Base-by-base conservation (phyloP, 2,888 invertebrate species). In the Drosophila macrospina region DNA sequence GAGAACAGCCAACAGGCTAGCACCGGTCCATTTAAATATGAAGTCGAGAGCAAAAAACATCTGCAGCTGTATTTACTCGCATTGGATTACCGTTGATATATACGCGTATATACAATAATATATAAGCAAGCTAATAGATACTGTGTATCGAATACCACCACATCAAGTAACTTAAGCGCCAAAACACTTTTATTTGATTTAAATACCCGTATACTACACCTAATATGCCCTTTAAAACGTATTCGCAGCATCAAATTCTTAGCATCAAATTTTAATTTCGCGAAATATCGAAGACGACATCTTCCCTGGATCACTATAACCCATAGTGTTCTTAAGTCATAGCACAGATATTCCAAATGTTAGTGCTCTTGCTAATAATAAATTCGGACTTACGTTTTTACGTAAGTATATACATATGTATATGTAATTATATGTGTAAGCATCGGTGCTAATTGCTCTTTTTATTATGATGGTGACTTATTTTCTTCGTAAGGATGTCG, bases 1-100 rank as follows among this genome's bases (percentile, higher is more conserved):
- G 74, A 81, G 81, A 74, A 76, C 76, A 76, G 79, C 79, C 63
- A 78, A 74, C 70, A 61, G 74, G 56, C 77, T 45, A 66, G 50
- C 69, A 74, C 68, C 79, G 81, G 77, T 79, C 84, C 81, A 82
- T 83, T 74, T 83, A 79, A 83, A 84, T 84, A 78, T 80, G 73
- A 78, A 74, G 84, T 66, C 56, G 61, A 74, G 67, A 80, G 67
- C 11, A 45, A 70, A 81, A 82, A 71, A 71, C 66, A 83, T 85
- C 75, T 79, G 83, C 84, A 84, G 86, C 84, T 84, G 83, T 84
- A 69, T 81, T 79, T 86, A 78, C 67, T 67, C 70, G 67, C 60
- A 41, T 51, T 82, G 78, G 83, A 84, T 82, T 78, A 73, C 68
- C 47, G 63, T 50, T 69, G 50, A 28, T 41, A 62, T 26, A 56